A percentile compares a stretch with the other conserved stretches of the same genome.
phyloP scores from a whole-genome alignment of 2,888 invertebrate genomes.

The Apotomis turbidana region DNA sequence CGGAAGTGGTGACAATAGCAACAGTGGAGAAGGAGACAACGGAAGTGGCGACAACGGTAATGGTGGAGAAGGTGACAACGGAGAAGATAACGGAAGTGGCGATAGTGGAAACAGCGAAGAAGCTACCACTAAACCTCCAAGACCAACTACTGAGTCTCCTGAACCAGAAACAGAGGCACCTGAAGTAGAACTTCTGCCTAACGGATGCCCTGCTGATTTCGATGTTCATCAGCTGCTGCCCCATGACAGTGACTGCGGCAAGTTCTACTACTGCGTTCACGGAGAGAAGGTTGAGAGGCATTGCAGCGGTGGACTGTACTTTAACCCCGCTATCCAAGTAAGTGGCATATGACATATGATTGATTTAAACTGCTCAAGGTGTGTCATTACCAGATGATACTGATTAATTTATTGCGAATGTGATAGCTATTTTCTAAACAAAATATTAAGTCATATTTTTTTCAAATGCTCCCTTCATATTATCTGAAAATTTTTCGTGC shows the following conservation, averaged over 20 bases:
- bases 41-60: constrained; percentile 2
- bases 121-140: not conserved
- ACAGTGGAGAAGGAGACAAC: constrained; percentile 30
- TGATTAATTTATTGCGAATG: too few species aligned
- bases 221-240: constrained; percentile 55
- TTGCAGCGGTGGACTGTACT: constrained; percentile 49
- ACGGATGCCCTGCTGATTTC: constrained; percentile 62
- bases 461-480: too few species aligned
- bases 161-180: not conserved
- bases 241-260: constrained; percentile 59
- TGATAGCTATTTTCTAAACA: too few species aligned
- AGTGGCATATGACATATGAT: not conserved
- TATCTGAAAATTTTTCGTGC: too few species aligned
- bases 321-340: constrained; percentile 46
- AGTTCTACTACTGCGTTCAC: constrained; percentile 57
- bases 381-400: too few species aligned
- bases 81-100: constrained; percentile 11
- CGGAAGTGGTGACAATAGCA: constrained; percentile 23
- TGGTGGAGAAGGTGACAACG: constrained; percentile 15
- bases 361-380: not conserved
- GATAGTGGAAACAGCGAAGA: constrained; percentile 9
- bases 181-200: constrained; percentile 47
- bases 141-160: not conserved
- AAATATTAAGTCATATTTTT: too few species aligned
- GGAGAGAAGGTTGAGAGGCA: constrained; percentile 50